Conservation (phyloP, 2,888 invertebrate genomes). For the Sesia apiformis region DNA sequence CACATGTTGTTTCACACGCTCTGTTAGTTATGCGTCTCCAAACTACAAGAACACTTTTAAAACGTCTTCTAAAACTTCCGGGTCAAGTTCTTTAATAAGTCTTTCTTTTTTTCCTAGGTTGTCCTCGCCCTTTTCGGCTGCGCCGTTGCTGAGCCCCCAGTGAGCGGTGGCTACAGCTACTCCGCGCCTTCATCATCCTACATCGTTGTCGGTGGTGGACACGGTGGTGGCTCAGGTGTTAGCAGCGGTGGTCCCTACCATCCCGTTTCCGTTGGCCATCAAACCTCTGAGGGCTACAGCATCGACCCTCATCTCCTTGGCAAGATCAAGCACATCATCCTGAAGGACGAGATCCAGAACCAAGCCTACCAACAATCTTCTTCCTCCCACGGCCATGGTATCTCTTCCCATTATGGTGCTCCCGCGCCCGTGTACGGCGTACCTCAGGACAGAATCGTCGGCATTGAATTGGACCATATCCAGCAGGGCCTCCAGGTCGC, state of each 20-base stretch:
- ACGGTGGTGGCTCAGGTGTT: slow-evolving; percentile 41
- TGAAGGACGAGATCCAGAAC: slow-evolving; percentile 83
- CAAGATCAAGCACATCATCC: slow-evolving; percentile 87
- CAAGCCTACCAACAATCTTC: slow-evolving; percentile 67
- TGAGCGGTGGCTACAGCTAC: slow-evolving; percentile 80
- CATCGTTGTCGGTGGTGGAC: slow-evolving; percentile 71
- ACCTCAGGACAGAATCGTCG: slow-evolving; percentile 81
- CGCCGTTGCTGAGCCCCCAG: slow-evolving; percentile 84
- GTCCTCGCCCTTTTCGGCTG: slow-evolving; percentile 85
- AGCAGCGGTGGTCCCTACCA: slow-evolving; percentile 83
- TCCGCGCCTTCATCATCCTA: slow-evolving; percentile 77
- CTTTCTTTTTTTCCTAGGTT: slow-evolving; percentile 39
- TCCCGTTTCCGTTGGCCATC: slow-evolving; percentile 84
- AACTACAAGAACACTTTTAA: background rate
- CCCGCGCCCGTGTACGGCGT: slow-evolving; percentile 82
- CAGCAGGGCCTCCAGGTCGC: slow-evolving; percentile 92
- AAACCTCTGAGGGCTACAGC: slow-evolving; percentile 86
- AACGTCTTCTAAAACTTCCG: background rate
- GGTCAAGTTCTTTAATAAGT: background rate
- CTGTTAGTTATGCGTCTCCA: background rate
- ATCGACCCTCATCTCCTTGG: slow-evolving; percentile 87
- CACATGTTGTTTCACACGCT: background rate
- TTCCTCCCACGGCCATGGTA: slow-evolving; percentile 62
- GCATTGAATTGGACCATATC: slow-evolving; percentile 88
- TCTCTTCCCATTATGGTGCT: slow-evolving; percentile 80